Conservation (phyloP, 2,888 invertebrate species). For the Limnephilus rhombicus region DNA sequence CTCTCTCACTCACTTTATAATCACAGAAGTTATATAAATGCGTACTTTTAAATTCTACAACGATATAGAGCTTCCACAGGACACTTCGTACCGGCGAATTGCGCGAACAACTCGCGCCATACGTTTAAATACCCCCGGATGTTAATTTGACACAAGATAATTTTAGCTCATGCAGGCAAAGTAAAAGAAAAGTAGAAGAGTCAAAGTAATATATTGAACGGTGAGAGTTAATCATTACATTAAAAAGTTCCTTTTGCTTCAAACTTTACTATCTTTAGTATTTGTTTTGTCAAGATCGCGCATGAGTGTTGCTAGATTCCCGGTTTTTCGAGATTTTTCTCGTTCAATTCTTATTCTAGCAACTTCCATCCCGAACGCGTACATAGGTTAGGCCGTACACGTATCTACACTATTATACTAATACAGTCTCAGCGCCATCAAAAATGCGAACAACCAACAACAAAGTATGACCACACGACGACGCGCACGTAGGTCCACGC, state of each 20-base stretch:
- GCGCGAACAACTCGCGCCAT: neutral
- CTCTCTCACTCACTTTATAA: neutral
- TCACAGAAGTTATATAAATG: neutral
- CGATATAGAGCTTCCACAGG: neutral
- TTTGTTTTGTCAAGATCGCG: neutral
- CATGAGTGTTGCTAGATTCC: conserved; percentile 3
- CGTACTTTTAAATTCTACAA: neutral
- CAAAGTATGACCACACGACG: neutral
- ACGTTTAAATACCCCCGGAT: conserved; percentile 27
- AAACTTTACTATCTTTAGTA: neutral
- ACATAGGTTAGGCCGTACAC: too few species aligned
- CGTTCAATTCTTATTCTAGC: neutral
- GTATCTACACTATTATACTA: too few species aligned
- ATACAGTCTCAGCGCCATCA: too few species aligned
- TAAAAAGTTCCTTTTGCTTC: neutral
- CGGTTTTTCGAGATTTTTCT: neutral
- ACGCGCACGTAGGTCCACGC: neutral
- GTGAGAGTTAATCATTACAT: neutral
- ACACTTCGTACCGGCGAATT: neutral
- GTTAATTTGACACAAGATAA: neutral
- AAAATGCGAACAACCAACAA: neutral
- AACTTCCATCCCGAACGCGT: neutral
- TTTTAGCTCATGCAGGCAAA: neutral
- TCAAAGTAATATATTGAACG: neutral
- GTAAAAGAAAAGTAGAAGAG: neutral